phyloP scores from a whole-genome alignment of 2,888 invertebrate species.

The Nemapogon koenigi region DNA sequence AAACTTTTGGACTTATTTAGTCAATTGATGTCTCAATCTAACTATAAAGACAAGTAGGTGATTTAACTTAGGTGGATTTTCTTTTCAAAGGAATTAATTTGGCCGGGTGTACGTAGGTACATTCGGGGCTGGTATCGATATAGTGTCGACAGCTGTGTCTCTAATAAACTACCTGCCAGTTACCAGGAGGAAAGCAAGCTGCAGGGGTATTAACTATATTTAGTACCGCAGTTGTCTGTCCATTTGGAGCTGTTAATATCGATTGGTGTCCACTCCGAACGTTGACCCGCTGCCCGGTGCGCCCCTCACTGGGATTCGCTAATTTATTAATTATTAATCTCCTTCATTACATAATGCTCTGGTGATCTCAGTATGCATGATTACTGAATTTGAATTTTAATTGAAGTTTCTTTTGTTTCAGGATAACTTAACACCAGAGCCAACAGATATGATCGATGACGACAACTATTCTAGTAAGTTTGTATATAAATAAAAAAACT shows the following conservation, averaged over 20 bases:
- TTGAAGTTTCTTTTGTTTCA: constrained; percentile 51
- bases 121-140: constrained; percentile 5
- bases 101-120: too few relatives aligned
- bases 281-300: constrained; percentile 43
- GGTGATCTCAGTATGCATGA: constrained; percentile 15
- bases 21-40: too few relatives aligned
- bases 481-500: background rate
- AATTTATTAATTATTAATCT: constrained; percentile 60
- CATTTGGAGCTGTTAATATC: constrained; percentile 55
- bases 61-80: too few relatives aligned
- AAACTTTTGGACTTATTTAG: too few relatives aligned
- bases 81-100: too few relatives aligned
- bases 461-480: constrained; percentile 74
- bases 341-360: constrained; percentile 30
- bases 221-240: constrained; percentile 38
- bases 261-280: constrained; percentile 51
- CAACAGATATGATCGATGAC: constrained; percentile 72
- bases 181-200: constrained; percentile 26
- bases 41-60: too few relatives aligned
- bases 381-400: background rate
- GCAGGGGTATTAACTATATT: constrained; percentile 34
- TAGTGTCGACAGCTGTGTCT: constrained; percentile 10
- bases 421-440: constrained; percentile 76
- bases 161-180: constrained; percentile 16
- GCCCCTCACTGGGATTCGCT: constrained; percentile 31